Percentiles rank a stretch among this genome's conserved stretches.
These are phyloP conservation scores for Theocolax elegans DNA, from an alignment of 1,140 invertebrate genomes.

Conservation along the genomic window DNA sequence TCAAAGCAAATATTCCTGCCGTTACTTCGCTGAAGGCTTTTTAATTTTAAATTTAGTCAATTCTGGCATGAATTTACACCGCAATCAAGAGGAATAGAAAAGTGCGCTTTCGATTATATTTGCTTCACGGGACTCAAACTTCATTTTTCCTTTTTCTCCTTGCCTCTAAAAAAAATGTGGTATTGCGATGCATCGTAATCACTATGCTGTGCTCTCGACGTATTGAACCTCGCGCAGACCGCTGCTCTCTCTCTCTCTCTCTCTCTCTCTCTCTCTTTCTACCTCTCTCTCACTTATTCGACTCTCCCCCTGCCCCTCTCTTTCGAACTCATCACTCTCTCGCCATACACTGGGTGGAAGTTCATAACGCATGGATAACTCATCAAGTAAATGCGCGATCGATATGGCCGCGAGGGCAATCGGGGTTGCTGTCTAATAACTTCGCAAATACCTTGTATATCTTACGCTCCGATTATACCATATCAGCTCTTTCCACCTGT, in stretches of 20 bases:
- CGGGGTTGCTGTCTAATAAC: conserved; percentile 57
- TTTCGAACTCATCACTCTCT: conserved; percentile 28
- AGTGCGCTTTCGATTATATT: conserved; percentile 31
- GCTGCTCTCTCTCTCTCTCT: conserved; percentile 1
- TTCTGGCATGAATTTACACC: conserved; percentile 7
- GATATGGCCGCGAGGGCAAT: conserved; percentile 48
- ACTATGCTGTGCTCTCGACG: conserved; percentile 47
- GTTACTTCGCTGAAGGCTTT: not conserved
- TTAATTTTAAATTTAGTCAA: conserved; percentile 23
- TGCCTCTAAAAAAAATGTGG: conserved; percentile 16
- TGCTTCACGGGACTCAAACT: conserved; percentile 16
- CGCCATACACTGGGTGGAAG: conserved; percentile 7
- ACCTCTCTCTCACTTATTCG: no score
- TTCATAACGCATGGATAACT: conserved; percentile 57
- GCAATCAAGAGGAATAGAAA: not conserved
- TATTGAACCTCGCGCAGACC: conserved; percentile 45
- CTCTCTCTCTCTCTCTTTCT: no score
- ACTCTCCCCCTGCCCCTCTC: conserved; percentile 1
- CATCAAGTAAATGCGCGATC: conserved; percentile 57
- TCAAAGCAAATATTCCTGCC: not conserved
- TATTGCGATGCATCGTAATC: conserved; percentile 52
- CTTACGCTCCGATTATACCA: conserved; percentile 45
- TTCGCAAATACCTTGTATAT: conserved; percentile 56
- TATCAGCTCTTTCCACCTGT: not conserved
- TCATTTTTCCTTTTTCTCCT: conserved; percentile 17